Evolutionary conservation across 2,113 vertebrate genomes (phyloP), one percentile per base, ranked within the genome.

Genomic region (Scalopus aquaticus): DNA sequence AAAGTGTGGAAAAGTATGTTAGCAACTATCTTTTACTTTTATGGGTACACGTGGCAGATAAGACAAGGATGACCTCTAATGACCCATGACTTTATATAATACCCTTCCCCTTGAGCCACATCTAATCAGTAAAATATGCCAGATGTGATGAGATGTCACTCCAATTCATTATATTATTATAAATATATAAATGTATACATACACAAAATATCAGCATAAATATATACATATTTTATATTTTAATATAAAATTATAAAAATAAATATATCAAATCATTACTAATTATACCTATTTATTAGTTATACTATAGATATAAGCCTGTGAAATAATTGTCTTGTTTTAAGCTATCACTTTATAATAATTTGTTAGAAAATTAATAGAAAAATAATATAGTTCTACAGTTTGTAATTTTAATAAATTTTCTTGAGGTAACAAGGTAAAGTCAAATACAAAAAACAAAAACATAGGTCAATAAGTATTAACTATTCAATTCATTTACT

Each of bases 1-100:
- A 70, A 95, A 28, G 6, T 54, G 32, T 42, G 30, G 39, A 4
- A 46, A 80, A 74, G 46, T 64, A 49, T 65, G 9, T n/a, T 72
- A 51, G 37, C 15, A 44, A 10, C 11, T 58, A 15, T n/a, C 20
- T 6, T 74, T 20, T 77, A 58, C 6, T 92, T 28, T 81, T 69
- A 58, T 6, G 51, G 37, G 44, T 35, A 81, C 22, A n/a, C 42
- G 3, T 9, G 5, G 28, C 26, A 28, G 19, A 65, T 16, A 22
- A 37, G 13, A 76, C 2, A 39, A 11, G 10, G 3, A 17, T 20
- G 11, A n/a, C 7, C 5, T 12, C 1, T 1, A 51, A 7, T 0
- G 12, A 6, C 1, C n/a, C 10, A 1, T 30, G 1, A 3, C 26
- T 85, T 81, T 65, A 16, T 32, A 58, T 11, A 58, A 46, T 46